A percentile compares a stretch with the other conserved stretches of the same genome.
phyloP scores from a whole-genome alignment of 2,888 invertebrate species.

The Noctua fimbriata region DNA sequence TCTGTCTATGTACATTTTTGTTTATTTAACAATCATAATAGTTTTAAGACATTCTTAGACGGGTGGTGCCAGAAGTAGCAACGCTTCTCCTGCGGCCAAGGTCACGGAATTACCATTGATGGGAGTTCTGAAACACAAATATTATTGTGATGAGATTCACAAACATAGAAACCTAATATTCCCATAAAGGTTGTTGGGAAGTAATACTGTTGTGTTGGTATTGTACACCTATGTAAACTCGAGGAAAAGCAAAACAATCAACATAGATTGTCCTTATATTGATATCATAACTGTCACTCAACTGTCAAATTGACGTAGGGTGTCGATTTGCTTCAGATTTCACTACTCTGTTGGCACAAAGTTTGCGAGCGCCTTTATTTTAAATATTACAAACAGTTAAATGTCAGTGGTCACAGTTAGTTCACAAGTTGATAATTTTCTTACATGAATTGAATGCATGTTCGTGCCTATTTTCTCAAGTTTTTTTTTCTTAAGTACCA shows the following conservation, averaged over 20 bases:
- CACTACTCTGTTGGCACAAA: too few species aligned
- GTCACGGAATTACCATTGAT: slow-evolving; percentile 11
- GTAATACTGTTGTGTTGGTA: not conserved
- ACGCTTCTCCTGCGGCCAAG: slow-evolving; percentile 75
- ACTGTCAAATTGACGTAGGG: too few species aligned
- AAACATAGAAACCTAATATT: not conserved
- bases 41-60: slow-evolving; percentile 27
- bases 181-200: not conserved
- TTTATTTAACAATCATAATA: slow-evolving; percentile 8
- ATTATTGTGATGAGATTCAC: not conserved
- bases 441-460: too few species aligned
- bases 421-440: too few species aligned
- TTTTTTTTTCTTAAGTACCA: too few species aligned
- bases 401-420: too few species aligned
- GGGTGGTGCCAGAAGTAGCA: slow-evolving; percentile 74
- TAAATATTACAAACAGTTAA: too few species aligned
- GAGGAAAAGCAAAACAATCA: not conserved
- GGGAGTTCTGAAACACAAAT: slow-evolving; percentile 24
- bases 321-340: too few species aligned
- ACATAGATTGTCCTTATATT: too few species aligned
- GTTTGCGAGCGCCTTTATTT: too few species aligned
- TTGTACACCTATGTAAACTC: not conserved
- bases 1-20: slow-evolving; percentile 27
- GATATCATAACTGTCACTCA: too few species aligned
- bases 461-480: too few species aligned